Evolutionary conservation across 2,888 invertebrate species (phyloP), one percentile per base, ranked within the genome.

Genomic region (Meliscaeva auricollis): DNA sequence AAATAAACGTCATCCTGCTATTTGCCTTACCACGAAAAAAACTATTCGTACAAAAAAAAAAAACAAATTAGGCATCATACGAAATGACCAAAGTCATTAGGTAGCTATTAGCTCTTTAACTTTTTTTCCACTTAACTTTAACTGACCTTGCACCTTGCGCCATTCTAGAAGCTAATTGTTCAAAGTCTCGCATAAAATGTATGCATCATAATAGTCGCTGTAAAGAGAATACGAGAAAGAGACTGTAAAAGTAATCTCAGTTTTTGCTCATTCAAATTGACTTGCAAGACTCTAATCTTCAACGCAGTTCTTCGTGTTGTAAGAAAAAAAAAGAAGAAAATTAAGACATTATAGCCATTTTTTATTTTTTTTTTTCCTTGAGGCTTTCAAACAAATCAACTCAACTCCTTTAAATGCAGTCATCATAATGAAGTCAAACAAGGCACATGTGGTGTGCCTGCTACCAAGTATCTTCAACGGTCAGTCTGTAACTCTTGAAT

Each of bases 271-370:
- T 44, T 41, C 26, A 9, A 6, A 38, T 9, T 9, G 11, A 9
- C 5, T 9, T 35, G 3, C 13, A 58, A 58, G 1, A 11, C 17
- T 22, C 44, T 44, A 41, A 62, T 62, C 58, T 38, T 62, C 22
- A 11, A 62, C 62, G 62, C 62, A 44, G 44, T 62, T 26, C 41
- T 60, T 11, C 35, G 1, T 38, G 9, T 11, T 38, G 38, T 9
- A 13, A 3, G 35, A 35, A 22, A 6, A 11, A 8, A 62, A 44
- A n/a, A 38, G 7, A 35, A 20, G 62, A 62, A 62, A 62, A 62
- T 62, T 62, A 62, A 62, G 62, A 62, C 62, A 62, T 62, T 62
- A 62, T 20, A 38, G 3, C 17, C 41, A 44, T 15, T 41, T 44
- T 41, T n/a, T n/a, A n/a, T n/a, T n/a, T n/a, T n/a, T n/a, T n/a